Conservation (phyloP, 2,888 invertebrate genomes). For the Cantharis nigra region DNA sequence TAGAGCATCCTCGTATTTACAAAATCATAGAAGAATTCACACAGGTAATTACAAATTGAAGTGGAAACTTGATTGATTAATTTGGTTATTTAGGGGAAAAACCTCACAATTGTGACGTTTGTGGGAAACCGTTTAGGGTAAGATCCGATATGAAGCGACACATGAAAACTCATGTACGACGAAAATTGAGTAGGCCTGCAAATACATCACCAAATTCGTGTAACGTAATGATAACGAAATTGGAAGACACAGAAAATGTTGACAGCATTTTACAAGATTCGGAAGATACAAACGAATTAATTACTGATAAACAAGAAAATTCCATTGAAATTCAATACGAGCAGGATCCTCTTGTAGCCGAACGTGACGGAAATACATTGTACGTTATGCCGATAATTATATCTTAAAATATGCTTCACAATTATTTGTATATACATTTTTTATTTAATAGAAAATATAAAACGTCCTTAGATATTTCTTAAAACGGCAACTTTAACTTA, state of each 20-base stretch:
- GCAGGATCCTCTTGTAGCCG: slow-evolving; percentile 55
- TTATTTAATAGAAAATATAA: slow-evolving; percentile 14
- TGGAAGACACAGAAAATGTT: slow-evolving; percentile 32
- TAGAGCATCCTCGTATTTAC: slow-evolving; percentile 82
- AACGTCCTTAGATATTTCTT: slow-evolving; percentile 11
- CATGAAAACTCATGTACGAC: slow-evolving; percentile 67
- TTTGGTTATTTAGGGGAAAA: slow-evolving; percentile 65
- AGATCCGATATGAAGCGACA: slow-evolving; percentile 84
- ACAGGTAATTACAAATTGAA: slow-evolving; percentile 64
- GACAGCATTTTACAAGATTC: slow-evolving; percentile 43
- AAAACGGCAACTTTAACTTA: slow-evolving; percentile 9
- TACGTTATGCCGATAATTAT: slow-evolving; percentile 53
- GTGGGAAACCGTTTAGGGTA: slow-evolving; percentile 82
- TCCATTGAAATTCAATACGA: slow-evolving; percentile 52
- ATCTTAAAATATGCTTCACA: slow-evolving; percentile 5
- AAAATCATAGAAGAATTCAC: slow-evolving; percentile 83
- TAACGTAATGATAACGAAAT: slow-evolving; percentile 35
- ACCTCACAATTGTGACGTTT: slow-evolving; percentile 75
- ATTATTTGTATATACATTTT: slow-evolving; percentile 23
- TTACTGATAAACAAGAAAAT: slow-evolving; percentile 47
- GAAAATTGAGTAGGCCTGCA: slow-evolving; percentile 39
- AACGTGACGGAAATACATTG: slow-evolving; percentile 54
- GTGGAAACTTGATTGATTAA: neutral
- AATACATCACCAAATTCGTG: slow-evolving; percentile 36
- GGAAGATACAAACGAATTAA: slow-evolving; percentile 46